Base-by-base conservation (phyloP, 2,888 invertebrate species). In the Dasysyrphus tricinctus region DNA sequence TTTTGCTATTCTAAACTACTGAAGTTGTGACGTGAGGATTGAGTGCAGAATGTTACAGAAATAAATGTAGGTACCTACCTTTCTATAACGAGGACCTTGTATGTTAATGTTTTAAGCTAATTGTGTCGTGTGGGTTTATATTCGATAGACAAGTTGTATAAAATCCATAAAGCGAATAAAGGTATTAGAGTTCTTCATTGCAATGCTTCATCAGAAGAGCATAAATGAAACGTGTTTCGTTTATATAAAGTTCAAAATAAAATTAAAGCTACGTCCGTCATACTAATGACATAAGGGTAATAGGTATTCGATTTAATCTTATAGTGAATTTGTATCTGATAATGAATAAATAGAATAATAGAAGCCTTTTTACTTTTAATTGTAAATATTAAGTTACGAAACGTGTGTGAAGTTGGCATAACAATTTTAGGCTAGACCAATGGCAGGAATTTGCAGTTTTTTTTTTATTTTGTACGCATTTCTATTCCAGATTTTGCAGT, bases 21-120 rank as follows among this genome's bases (percentile, higher is more conserved):
- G 14, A 39, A 34, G 19, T 37, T 37, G 44, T 24, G 24, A 47
- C 34, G 37, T 49, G 70, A 69, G 59, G 54, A 69, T 37, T 80
- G 80, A 85, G 63, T 67, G 47, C 19, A 47, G 80, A 77, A 37
- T 51, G 47, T 61, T 56, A 42, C 65, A 51, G 19, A 57, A 49
- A 34, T 54, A 67, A 63, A 69, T 24, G n/a, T 39, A 11, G 24
- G 24, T 24, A 24, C 24, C 3, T 24, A 24, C 24, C 3, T 24
- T 24, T 24, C 24, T 24, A 51, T 69, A 54, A 54, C 29, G 54
- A 39, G 37, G 54, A 39, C 69, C 29, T 42, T 54, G 67, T 67
- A 19, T 67, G 67, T 69, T 51, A 69, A 69, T 69, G 54, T 7
- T 37, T 69, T 39, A 6, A 51, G 54, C 69, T 54, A 69, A 54